Base-by-base conservation (phyloP, 2,888 invertebrate genomes). In the Entomobrya multifasciata region DNA sequence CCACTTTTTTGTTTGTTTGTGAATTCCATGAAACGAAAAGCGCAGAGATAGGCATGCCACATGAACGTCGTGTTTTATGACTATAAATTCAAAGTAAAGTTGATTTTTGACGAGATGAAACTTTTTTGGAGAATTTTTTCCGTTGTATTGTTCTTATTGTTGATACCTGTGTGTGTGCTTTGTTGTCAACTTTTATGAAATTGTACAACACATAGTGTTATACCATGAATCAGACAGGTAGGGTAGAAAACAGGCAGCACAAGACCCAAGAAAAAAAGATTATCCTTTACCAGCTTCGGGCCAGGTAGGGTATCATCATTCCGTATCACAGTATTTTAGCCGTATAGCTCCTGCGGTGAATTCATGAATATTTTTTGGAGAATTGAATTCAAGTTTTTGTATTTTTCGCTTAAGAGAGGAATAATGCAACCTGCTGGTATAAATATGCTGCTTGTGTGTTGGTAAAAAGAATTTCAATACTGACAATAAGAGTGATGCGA, bases 331-430 rank as follows among this genome's bases (percentile, higher is more conserved):
- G 36, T 55, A 76, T 76, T 30, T 36, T 76, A 30, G 20, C 5
- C 47, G 27, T 44, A 30, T 52, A 84, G 77, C 83, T 84, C 83
- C 83, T 77, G 83, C 62, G 77, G 83, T 77, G 83, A 84, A 67
- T 84, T 84, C 83, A 77, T 84, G 83, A 84, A 83, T 84, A 65
- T 74, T 82, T 82, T 82, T 57, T 80, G 52, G 65, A 36, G 83
- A 77, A 84, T 77, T 77, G 76, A 77, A 84, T 77, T 84, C 77
- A 76, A 84, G 77, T 76, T 84, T 84, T 77, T 49, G 6, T 44
- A 36, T 36, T 52, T 80, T 82, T 67, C 10, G 70, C 55, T 62
- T 22, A 15, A 22, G 44, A 20, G n/a, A n/a, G 30, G 22, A 67
- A 84, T 82, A 62, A 77, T 62, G 49, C 83, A 76, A 83, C 83